Percentiles rank a stretch among this genome's conserved stretches.
phyloP scores from a whole-genome alignment of 2,888 invertebrate genomes.

The Quadroppia sp. region DNA sequence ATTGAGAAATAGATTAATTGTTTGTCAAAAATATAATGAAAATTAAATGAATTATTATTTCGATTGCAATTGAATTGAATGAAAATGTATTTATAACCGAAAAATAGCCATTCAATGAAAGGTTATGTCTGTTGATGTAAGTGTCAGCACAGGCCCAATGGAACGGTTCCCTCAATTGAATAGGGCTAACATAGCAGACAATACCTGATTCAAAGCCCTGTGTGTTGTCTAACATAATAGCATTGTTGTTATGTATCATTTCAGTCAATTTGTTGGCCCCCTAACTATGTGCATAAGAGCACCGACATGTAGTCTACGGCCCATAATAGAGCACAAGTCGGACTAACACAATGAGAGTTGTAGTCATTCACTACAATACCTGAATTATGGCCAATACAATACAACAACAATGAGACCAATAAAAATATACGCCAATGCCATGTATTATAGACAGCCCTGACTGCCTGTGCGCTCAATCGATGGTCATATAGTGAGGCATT shows the following conservation, averaged over 20 bases:
- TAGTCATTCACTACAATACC: background rate
- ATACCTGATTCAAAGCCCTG: background rate
- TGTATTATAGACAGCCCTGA: background rate
- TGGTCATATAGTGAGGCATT: background rate
- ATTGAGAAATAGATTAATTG: constrained; percentile 8
- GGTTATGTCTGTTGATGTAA: no score
- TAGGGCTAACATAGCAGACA: no score
- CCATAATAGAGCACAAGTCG: constrained; percentile 37
- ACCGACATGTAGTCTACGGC: background rate
- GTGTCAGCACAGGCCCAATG: no score
- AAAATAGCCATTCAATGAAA: background rate
- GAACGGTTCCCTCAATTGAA: no score
- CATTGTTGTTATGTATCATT: constrained; percentile 12
- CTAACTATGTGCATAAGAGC: constrained; percentile 13
- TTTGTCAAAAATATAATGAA: background rate
- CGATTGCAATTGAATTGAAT: background rate
- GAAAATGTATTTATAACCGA: background rate
- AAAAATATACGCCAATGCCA: background rate
- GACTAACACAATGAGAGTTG: constrained; percentile 1
- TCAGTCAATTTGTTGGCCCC: constrained; percentile 20
- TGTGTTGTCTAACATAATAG: no score
- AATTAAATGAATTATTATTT: constrained; percentile 15
- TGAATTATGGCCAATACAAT: constrained; percentile 9
- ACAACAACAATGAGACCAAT: constrained; percentile 3
- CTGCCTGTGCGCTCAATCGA: background rate